Base-by-base conservation (phyloP, 2,888 invertebrate species). In the Tetragnatha montana region DNA sequence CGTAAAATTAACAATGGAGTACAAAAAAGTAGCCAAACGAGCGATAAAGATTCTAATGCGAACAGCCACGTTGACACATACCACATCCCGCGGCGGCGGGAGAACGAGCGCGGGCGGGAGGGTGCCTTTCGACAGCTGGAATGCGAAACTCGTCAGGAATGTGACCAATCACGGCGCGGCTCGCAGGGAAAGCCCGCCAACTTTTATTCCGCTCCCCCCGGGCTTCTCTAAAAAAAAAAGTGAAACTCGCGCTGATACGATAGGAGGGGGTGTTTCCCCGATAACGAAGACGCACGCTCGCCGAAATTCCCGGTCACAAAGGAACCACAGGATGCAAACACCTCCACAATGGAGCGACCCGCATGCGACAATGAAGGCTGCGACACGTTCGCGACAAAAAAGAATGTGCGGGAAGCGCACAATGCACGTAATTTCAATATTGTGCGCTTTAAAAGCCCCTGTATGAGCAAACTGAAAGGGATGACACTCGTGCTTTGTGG, bases 61-160 rank as follows among this genome's bases (percentile, higher is more conserved):
- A n/a, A 12, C 76, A 22, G 60, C 88, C 88, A 85, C 89, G 89
- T 89, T 84, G 89, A 80, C 89, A 88, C 78, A 83, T 83, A 76
- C 82, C 82, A 69, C 78, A 83, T 83, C 75, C 82, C 82, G 69
- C 81, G 69, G 75, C 35, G 69, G 60, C 49, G 68, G 47, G 47
- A 78, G 60, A 85, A 69, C 50, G 76, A 80, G 83, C 79, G 83
- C 71, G 88, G 78, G 83, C n/a, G 81, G 73, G 83, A 68, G 88
- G 88, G 82, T 82, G 79, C 71, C 71, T 17, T 73, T 60, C 75
- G 86, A 84, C 86, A 82, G 81, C 85, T 86, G 89, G 89, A 86
- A 89, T 89, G 86, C 21, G 49, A 86, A 82, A 60, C 71, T 86
- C 89, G 89, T 74, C 73, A 86, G 85, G 89, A 89, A 89, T 89